Base-by-base conservation (phyloP, 2,797 vertebrate species). In the Lagocephalus sceleratus region DNA sequence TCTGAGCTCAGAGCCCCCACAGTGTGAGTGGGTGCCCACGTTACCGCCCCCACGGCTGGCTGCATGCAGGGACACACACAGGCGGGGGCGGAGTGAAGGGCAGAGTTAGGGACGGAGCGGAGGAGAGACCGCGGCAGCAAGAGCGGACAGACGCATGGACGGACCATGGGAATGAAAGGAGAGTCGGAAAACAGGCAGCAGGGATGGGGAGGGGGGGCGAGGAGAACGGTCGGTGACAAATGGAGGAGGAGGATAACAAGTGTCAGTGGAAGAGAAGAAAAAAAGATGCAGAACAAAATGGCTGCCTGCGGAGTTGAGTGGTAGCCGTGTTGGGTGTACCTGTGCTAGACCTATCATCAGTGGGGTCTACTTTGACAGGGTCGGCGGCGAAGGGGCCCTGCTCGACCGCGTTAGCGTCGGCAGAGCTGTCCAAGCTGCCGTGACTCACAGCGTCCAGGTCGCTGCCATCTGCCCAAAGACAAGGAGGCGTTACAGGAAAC, bases 361-460 rank as follows among this genome's bases (percentile, higher is more conserved):
- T 78, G 71, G 90, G 88, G 78, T 91, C 91, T 70, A 91, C 87
- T 89, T 82, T 92, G 85, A 85, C 77, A 71, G 90, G 75, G 78
- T 89, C 90, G 38, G 81, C 51, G 79, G 77, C 80, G 86, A 85
- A 90, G 65, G 88, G 79, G 54, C 81, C 78, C 73, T 88, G 90
- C 74, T 93, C 91, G 49, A 84, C 86, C 76, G 72, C 78, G 83
- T 82, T 76, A 61, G 78, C 64, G 87, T 93, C 92, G 55, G 89
- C 90, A 75, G 89, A 90, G 79, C 92, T 94, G 79, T 94, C 92
- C 90, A 93, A 85, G 88, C 92, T 94, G 85, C 90, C 90, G 57
- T 93, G 92, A 86, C 92, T 94, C 82, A 94, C 89, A 62, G 90
- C 92, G 71, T 94, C 92, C 85, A 92, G 85, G 85, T 94, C 93